These are phyloP conservation scores for Lysandra bellargus DNA, from an alignment of 2,888 invertebrate species.

Conservation along the genomic window DNA sequence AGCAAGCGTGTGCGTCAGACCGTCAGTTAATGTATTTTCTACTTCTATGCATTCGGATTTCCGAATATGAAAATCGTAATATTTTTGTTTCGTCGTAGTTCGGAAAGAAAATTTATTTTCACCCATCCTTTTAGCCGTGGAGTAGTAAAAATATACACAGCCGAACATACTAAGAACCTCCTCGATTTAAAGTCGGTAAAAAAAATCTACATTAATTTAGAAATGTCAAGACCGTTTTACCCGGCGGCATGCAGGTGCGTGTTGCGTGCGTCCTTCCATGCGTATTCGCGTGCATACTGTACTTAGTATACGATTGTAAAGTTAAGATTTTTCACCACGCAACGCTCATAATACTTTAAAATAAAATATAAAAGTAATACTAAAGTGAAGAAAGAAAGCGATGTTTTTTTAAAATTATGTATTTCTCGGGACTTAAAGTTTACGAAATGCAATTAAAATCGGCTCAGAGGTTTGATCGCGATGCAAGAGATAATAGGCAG, in stretches of 20 bases:
- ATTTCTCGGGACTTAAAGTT: too few species aligned
- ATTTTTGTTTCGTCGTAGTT: too few species aligned
- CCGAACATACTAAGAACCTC: too few species aligned
- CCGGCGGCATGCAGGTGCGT: not conserved
- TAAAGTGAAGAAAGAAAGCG: too few species aligned
- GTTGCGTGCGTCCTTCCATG: not conserved
- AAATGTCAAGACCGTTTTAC: not conserved
- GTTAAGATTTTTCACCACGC: not conserved
- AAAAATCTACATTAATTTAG: not conserved
- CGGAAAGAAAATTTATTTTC: not conserved
- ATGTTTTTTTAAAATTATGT: too few species aligned
- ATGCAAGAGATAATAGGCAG: too few species aligned
- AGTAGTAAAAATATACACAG: not conserved
- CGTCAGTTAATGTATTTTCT: too few species aligned
- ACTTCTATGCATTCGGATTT: too few species aligned
- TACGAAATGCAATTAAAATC: too few species aligned
- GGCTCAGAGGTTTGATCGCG: too few species aligned
- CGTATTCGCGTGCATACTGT: not conserved
- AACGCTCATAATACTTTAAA: not conserved
- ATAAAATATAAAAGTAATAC: not conserved
- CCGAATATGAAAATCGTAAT: too few species aligned
- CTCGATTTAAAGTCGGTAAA: not conserved
- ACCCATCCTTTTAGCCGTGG: not conserved
- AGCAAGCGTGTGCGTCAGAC: too few species aligned
- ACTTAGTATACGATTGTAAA: slow-evolving; percentile 2